These are phyloP conservation scores for Serripes groenlandicus DNA, from an alignment of 2,888 invertebrate species.

Conservation along the genomic window DNA sequence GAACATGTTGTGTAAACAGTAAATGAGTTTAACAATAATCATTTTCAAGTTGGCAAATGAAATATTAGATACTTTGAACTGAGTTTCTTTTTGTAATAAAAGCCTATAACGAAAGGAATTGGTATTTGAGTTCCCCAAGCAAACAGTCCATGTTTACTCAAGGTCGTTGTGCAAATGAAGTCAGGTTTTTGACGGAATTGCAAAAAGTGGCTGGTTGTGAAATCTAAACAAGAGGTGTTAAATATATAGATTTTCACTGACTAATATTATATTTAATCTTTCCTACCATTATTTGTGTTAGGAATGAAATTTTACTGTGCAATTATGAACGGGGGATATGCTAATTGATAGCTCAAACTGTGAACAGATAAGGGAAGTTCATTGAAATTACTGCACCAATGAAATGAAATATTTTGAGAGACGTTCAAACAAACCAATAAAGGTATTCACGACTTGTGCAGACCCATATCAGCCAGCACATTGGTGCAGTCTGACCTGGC, in stretches of 20 bases:
- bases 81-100: conserved; percentile 13
- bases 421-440: too few relatives aligned
- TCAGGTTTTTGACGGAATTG: conserved; percentile 48
- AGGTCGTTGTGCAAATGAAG: conserved; percentile 40
- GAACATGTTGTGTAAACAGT: conserved; percentile 12
- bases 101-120: conserved; percentile 16
- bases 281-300: conserved; percentile 25
- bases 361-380: too few relatives aligned
- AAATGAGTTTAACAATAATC: conserved; percentile 6
- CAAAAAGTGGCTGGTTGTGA: conserved; percentile 49
- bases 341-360: too few relatives aligned
- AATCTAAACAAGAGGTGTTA: conserved; percentile 38
- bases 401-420: too few relatives aligned
- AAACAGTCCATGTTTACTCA: conserved; percentile 40
- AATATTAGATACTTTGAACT: conserved; percentile 14
- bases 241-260: conserved; percentile 19
- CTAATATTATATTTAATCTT: conserved; percentile 41
- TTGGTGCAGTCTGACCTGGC: too few relatives aligned
- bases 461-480: too few relatives aligned
- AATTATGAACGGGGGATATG: too few relatives aligned
- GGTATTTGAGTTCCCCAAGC: conserved; percentile 31
- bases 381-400: too few relatives aligned
- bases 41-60: conserved; percentile 13
- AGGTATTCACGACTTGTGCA: too few relatives aligned
- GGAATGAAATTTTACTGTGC: conserved; percentile 12